Conservation (phyloP, 2,113 vertebrate genomes). For the Theropithecus gelada region DNA sequence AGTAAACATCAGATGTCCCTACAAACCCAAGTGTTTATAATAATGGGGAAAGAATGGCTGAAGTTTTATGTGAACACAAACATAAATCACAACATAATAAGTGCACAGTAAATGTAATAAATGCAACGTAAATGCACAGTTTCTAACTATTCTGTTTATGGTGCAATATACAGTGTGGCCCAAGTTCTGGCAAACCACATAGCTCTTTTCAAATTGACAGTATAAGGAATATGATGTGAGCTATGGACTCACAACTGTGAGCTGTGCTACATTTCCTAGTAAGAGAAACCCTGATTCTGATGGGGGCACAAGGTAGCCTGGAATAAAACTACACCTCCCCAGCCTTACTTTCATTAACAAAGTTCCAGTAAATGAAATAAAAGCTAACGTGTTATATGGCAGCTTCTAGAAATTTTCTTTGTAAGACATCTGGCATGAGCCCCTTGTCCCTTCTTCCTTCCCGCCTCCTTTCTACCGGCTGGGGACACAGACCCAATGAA, state of each 20-base stretch:
- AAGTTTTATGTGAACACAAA: neutral
- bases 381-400: neutral
- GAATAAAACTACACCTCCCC: neutral
- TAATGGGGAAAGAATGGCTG: neutral
- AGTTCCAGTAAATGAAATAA: neutral
- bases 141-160: neutral
- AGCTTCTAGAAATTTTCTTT: neutral
- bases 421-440: neutral
- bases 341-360: neutral
- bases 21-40: neutral
- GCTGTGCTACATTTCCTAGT: neutral
- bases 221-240: too few species aligned
- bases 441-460: neutral
- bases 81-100: neutral
- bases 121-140: neutral
- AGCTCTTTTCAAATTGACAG: neutral
- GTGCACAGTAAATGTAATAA: too few species aligned
- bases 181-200: neutral
- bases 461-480: neutral
- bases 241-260: too few species aligned
- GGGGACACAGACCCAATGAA: neutral
- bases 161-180: neutral
- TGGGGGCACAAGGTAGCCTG: too few species aligned
- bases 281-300: neutral
- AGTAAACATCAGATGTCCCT: constrained; percentile 33